phyloP scores from a whole-genome alignment of 2,797 vertebrate genomes.

The Neosilurus mollespiculum region DNA sequence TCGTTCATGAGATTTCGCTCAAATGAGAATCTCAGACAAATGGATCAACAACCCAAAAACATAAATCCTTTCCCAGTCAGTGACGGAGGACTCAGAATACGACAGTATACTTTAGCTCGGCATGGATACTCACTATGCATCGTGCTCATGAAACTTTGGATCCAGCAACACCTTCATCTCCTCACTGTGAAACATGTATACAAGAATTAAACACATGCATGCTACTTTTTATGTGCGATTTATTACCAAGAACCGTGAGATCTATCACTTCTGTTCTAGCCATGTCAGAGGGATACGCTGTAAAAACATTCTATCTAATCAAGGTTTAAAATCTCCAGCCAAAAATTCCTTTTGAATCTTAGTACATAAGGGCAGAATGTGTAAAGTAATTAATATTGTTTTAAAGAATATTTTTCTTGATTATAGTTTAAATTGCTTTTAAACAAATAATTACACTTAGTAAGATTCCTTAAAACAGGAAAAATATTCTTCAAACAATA shows the following conservation, averaged over 20 bases:
- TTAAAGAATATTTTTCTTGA: too few species aligned
- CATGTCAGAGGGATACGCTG: background rate
- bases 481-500: too few species aligned
- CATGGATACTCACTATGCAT: slow-evolving; percentile 88
- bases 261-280: background rate
- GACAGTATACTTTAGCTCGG: background rate
- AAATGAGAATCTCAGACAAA: background rate
- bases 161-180: slow-evolving; percentile 93
- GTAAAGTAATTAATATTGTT: too few species aligned
- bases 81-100: background rate
- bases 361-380: too few species aligned
- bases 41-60: background rate
- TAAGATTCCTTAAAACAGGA: too few species aligned
- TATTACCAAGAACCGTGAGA: background rate
- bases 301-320: too few species aligned
- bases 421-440: too few species aligned
- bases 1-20: background rate
- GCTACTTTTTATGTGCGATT: background rate
- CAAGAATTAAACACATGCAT: background rate
- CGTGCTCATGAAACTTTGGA: slow-evolving; percentile 90
- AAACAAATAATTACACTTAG: too few species aligned
- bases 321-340: too few species aligned
- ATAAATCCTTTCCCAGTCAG: background rate
- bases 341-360: too few species aligned
- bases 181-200: slow-evolving; percentile 74